Percentiles rank a stretch among this genome's conserved stretches.
phyloP scores from a whole-genome alignment of 2,113 vertebrate species.

The Cryptotis parvus region DNA sequence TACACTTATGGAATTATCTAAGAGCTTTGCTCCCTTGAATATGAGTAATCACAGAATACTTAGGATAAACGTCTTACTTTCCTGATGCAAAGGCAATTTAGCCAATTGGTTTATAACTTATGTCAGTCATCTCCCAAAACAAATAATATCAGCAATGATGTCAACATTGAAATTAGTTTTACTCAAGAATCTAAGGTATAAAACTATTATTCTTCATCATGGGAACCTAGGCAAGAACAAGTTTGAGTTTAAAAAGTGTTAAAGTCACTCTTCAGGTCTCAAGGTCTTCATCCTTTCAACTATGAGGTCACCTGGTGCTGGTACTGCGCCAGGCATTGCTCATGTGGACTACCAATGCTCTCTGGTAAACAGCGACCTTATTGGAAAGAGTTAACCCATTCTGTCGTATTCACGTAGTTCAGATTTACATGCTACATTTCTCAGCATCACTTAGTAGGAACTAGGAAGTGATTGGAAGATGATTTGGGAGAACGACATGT shows the following conservation, averaged over 20 bases:
- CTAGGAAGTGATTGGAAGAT: not conserved
- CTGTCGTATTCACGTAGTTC: not conserved
- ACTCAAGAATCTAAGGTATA: constrained; percentile 49
- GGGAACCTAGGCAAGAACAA: not conserved
- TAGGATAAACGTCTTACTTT: constrained; percentile 18
- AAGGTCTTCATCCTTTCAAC: constrained; percentile 1
- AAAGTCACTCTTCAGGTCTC: not conserved
- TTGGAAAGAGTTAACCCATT: not conserved
- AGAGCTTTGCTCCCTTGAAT: constrained; percentile 10
- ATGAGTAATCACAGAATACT: not conserved
- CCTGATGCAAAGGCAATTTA: constrained; percentile 14
- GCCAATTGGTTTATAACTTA: constrained; percentile 9
- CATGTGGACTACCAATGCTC: not conserved
- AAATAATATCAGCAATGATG: constrained; percentile 27
- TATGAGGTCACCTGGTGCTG: not conserved
- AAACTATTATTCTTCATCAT: constrained; percentile 10
- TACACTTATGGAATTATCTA: not conserved
- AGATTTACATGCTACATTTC: constrained; percentile 6
- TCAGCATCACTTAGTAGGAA: not conserved
- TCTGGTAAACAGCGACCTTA: not conserved
- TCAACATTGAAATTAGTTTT: constrained; percentile 44
- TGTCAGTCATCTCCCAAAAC: constrained; percentile 43
- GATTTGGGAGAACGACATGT: constrained; percentile 47
- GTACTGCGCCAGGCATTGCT: not conserved
- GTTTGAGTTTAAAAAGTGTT: constrained; percentile 11